These are phyloP conservation scores for Drosophila kanekoi DNA, from an alignment of 2,888 invertebrate genomes.

Conservation along the genomic window DNA sequence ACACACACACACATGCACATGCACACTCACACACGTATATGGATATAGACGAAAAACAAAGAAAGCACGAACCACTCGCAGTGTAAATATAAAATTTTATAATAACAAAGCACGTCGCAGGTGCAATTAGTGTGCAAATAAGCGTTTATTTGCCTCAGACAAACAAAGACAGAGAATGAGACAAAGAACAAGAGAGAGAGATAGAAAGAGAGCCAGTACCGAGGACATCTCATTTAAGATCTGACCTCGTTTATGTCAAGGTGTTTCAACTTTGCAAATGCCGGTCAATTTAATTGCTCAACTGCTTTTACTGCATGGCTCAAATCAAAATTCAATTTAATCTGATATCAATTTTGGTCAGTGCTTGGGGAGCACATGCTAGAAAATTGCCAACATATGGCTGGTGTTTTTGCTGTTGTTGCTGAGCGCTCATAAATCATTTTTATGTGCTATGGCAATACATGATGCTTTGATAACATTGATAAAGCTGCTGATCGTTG, in stretches of 20 bases:
- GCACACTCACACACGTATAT: background rate
- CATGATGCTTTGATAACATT: conserved; percentile 31
- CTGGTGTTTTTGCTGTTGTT: conserved; percentile 19
- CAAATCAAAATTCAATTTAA: conserved; percentile 69
- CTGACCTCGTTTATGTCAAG: conserved; percentile 70
- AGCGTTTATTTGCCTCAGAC: conserved; percentile 73
- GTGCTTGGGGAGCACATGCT: conserved; percentile 35
- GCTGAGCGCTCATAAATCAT: conserved; percentile 50
- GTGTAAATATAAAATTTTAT: conserved; percentile 77
- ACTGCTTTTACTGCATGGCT: conserved; percentile 1
- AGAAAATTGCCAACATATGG: conserved; percentile 39
- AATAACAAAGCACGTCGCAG: conserved; percentile 81
- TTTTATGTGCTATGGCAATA: conserved; percentile 12
- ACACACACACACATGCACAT: conserved; percentile 11
- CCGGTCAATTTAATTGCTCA: conserved; percentile 31
- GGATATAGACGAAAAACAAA: conserved; percentile 31
- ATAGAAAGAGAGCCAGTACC: background rate
- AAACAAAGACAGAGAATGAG: conserved; percentile 43
- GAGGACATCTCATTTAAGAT: conserved; percentile 23
- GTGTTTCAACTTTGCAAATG: conserved; percentile 39
- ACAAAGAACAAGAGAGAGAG: background rate
- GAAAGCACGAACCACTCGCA: conserved; percentile 48
- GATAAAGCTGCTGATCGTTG: conserved; percentile 52
- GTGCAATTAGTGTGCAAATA: conserved; percentile 81
- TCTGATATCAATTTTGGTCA: conserved; percentile 28